phyloP scores from a whole-genome alignment of 2,113 vertebrate species.

The Stegostoma tigrinum region DNA sequence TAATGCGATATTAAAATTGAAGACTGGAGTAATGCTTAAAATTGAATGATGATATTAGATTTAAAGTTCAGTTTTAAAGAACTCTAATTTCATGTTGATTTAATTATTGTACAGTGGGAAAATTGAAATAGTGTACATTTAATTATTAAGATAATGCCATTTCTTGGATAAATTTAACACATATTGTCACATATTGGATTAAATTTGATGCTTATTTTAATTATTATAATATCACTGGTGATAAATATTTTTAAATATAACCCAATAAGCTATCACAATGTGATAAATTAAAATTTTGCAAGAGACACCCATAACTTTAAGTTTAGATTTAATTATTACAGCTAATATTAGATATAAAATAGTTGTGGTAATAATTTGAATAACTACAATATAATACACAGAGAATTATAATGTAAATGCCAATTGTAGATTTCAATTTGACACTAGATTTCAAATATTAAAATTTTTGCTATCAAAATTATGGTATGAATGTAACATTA shows the following conservation, averaged over 20 bases:
- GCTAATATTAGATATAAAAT: not conserved
- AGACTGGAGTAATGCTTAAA: not conserved
- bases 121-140: not conserved
- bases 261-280: not conserved
- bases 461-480: not conserved
- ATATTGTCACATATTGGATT: not conserved
- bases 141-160: not conserved
- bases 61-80: not conserved
- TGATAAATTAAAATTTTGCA: not conserved
- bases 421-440: constrained; percentile 11
- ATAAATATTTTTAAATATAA: not conserved
- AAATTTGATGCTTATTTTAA: not conserved
- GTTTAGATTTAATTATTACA: not conserved
- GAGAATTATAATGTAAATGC: constrained; percentile 10
- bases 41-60: constrained; percentile 14
- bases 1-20: not conserved
- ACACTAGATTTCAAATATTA: not conserved
- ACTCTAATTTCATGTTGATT: not conserved
- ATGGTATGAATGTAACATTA: constrained; percentile 16
- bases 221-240: not conserved
- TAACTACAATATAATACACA: not conserved
- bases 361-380: not conserved
- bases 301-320: not conserved
- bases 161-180: not conserved
- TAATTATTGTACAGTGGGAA: not conserved